A percentile compares a stretch with the other conserved stretches of the same genome.
These are phyloP conservation scores for Nomada lathburiana DNA, from an alignment of 2,888 invertebrate species.

Conservation along the genomic window DNA sequence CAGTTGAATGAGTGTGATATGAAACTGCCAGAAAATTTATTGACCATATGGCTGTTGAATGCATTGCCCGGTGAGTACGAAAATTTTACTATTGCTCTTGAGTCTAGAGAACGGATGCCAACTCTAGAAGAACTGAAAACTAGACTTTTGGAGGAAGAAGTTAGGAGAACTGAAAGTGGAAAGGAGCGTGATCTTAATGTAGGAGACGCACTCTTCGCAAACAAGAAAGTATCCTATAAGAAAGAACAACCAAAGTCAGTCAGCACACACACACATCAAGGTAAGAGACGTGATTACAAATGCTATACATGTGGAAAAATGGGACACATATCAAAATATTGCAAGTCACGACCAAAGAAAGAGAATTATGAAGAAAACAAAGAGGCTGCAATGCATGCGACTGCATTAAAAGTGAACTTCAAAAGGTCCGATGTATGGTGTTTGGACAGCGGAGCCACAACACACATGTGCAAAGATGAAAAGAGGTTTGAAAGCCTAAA, in stretches of 20 bases:
- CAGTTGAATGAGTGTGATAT: too few species aligned
- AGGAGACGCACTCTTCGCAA: background rate
- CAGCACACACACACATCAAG: background rate
- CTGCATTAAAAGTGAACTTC: background rate
- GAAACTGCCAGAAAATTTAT: too few species aligned
- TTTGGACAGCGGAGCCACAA: background rate
- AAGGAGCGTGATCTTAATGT: background rate
- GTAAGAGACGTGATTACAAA: constrained; percentile 1
- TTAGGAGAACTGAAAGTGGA: background rate
- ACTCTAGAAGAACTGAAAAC: background rate
- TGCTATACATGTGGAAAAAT: constrained; percentile 5
- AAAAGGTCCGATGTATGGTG: too few species aligned
- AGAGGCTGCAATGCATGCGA: background rate
- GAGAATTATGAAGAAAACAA: background rate
- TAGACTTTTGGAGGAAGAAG: background rate
- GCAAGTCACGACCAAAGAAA: background rate
- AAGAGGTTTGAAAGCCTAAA: background rate
- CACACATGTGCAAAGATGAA: constrained; percentile 3
- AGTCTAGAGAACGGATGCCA: constrained; percentile 18
- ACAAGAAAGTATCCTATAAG: background rate
- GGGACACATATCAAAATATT: background rate
- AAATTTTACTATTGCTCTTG: constrained; percentile 7
- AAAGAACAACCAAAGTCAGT: background rate
- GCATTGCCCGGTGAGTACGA: constrained; percentile 8
- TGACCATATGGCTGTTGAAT: constrained; percentile 6